Conservation (phyloP, 2,888 invertebrate genomes). For the Caenorhabditis afra region DNA sequence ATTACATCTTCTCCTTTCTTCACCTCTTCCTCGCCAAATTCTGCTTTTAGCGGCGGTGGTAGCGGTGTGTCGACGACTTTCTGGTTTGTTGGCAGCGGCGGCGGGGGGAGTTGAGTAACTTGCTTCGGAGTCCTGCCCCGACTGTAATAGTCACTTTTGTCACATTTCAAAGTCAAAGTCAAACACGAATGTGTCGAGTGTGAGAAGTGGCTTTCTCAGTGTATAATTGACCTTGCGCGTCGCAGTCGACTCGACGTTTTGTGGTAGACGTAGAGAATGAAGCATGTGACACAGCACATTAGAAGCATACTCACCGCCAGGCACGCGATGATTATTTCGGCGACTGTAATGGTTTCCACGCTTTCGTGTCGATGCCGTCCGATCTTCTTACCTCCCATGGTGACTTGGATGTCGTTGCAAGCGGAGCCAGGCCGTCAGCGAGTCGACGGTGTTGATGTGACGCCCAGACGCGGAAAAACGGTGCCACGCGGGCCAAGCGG, state of each 20-base stretch:
- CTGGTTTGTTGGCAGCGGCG: background rate
- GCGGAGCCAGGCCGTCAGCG: too few relatives aligned
- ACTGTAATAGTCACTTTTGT: conserved; percentile 23
- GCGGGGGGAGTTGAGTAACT: conserved; percentile 26
- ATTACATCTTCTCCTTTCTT: conserved; percentile 16
- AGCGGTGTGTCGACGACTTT: conserved; percentile 21
- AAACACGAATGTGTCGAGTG: too few relatives aligned
- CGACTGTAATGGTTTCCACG: conserved; percentile 45
- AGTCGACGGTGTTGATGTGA: background rate
- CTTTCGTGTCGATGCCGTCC: background rate
- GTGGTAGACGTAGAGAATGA: conserved; percentile 50
- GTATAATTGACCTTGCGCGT: conserved; percentile 36
- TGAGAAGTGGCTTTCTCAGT: too few relatives aligned
- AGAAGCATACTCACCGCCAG: conserved; percentile 41
- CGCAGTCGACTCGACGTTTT: conserved; percentile 44
- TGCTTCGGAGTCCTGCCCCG: conserved; percentile 41
- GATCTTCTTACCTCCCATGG: conserved; percentile 17
- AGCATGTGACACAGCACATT: conserved; percentile 44
- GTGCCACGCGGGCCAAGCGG: conserved; percentile 1
- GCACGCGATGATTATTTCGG: conserved; percentile 59
- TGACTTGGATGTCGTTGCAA: background rate
- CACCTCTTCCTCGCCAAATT: background rate
- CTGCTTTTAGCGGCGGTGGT: background rate
- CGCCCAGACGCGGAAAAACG: too few relatives aligned
- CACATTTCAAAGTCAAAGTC: background rate